Percentiles rank a stretch among this genome's conserved stretches.
phyloP scores from a whole-genome alignment of 2,797 vertebrate genomes.

The Crenichthys baileyi region DNA sequence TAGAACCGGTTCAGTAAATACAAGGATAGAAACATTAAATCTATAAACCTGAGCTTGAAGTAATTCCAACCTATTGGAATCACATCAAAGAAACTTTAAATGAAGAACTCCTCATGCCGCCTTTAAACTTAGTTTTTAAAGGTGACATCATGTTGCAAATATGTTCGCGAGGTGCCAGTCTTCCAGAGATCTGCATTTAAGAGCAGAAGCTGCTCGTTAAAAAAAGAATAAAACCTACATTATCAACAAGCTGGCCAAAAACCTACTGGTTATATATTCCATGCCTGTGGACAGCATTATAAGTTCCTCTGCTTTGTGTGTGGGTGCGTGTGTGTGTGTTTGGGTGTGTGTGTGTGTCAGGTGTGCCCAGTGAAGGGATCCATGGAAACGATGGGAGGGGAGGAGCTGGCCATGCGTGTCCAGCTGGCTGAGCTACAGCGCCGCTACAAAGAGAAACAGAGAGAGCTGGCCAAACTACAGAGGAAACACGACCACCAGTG shows the following conservation, averaged over 20 bases:
- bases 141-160: neutral
- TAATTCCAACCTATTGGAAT: neutral
- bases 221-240: neutral
- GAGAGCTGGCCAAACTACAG: conserved; percentile 94
- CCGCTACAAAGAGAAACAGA: conserved; percentile 96
- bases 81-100: neutral
- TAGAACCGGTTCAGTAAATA: neutral
- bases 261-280: conserved; percentile 31
- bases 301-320: conserved; percentile 51
- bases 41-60: neutral
- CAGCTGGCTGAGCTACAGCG: conserved; percentile 93
- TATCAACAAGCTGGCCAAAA: conserved; percentile 37
- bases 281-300: conserved; percentile 49
- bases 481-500: conserved; percentile 94
- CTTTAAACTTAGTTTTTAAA: neutral
- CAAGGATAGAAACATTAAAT: neutral
- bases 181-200: conserved; percentile 3
- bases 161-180: neutral
- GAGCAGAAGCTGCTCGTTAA: conserved; percentile 2
- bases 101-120: neutral
- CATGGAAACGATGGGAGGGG: conserved; percentile 92
- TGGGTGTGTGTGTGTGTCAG: conserved; percentile 73
- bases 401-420: conserved; percentile 94
- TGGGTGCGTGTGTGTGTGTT: conserved; percentile 43
- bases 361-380: conserved; percentile 93